Base-by-base conservation (phyloP, 2,888 invertebrate species). In the Acleris literana region DNA sequence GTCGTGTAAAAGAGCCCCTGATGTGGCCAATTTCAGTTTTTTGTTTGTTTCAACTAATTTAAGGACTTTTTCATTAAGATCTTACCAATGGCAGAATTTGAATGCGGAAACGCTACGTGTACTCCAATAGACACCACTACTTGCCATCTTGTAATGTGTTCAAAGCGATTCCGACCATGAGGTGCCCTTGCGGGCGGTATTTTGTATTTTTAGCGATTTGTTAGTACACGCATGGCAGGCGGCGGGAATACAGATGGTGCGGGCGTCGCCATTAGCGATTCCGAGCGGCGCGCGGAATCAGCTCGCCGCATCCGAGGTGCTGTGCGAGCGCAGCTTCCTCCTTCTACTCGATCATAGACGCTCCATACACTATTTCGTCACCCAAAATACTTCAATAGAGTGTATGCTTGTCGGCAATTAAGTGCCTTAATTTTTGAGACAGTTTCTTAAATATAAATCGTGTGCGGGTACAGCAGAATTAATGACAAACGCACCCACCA, bases 151-250 rank as follows among this genome's bases (percentile, higher is more conserved):
- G 86, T 85, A 85, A 88, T 85, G 85, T 84, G 85, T 83, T 85
- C 83, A 81, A 80, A 82, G 85, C 86, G 85, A 83, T 82, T 76
- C 76, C 75, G 87, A 76, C 89, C 90, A 84, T 90, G 88, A 83
- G 75, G 69, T 82, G 88, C 86, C 88, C 87, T 89, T 86, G 90
- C 79, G 73, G 76, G 33, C 75, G 74, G 74, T 78, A 79, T 81
- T 79, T 85, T 78, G 82, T 90, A 91, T 91, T 90, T 92, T 91
- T 90, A 91, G 90, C 89, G 88, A 84, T 89, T 87, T 86, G 83
- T 82, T 84, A 82, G 80, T 61, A 65, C 80, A 78, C 76, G 76
- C 75, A 78, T 51, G 52, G 61, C 25, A 54, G 69, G 53, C 77
- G 75, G 43, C 43, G 43, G 43, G 91, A 86, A 91, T 91, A 90